Base-by-base conservation (phyloP, 2,797 vertebrate genomes). In the Hydrophis major region DNA sequence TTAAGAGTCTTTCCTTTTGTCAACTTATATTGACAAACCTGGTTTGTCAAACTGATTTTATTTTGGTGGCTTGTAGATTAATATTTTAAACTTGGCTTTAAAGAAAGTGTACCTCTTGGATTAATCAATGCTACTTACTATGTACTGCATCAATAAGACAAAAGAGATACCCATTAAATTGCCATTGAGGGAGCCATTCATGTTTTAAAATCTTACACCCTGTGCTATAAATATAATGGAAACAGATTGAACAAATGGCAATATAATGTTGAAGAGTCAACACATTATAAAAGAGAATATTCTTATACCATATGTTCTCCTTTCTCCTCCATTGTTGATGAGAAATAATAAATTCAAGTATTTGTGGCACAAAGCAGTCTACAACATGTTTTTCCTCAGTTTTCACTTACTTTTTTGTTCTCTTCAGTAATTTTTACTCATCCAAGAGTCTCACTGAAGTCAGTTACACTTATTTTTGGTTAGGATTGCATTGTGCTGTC, bases 181-280 rank as follows among this genome's bases (percentile, higher is more conserved):
- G 55, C 86, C 13, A 66, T 74, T 91, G 47, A 91, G 87, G 57
- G 63, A 90, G 37, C 32, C 18, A 32, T 63, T 57, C 27, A 86
- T 92, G 66, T 83, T 91, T 32, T 11, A 47, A 90, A 60, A 59
- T 60, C 2, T 89, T 56, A 86, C 18, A 78, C 55, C 60, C 14
- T 32, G n/a, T 11, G 1, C 69, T 63, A 60, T 59, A 55, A 86
- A 86, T 86, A 50, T 56, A 88, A 90, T 90, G 53, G 25, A 5
- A 94, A 27, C 28, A 86, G 6, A 28, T 47, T 91, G 92, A 60
- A 69, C 86, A 32, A 32, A 61, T 89, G 88, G 32, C 37, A 78
- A 89, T 42, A 90, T 5, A 50, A 87, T 86, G 66, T n/a, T 59
- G 66, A 94, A 95, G 93, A 42, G 28, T n/a, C n/a, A 56, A 27